phyloP scores from a whole-genome alignment of 2,113 vertebrate species.

The Polypterus senegalus region DNA sequence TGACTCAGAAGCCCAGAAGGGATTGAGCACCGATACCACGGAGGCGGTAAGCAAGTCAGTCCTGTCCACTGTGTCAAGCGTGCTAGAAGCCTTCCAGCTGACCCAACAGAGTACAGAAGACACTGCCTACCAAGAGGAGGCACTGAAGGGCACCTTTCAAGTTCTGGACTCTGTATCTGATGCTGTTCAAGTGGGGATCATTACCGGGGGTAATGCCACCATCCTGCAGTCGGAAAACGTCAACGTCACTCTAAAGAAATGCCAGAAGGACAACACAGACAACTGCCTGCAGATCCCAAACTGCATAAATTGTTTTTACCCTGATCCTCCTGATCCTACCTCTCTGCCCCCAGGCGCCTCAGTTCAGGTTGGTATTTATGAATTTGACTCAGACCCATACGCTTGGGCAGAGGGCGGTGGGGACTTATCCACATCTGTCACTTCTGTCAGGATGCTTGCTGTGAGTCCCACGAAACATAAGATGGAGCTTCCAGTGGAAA shows the following conservation, averaged over 20 bases:
- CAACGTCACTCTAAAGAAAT: slow-evolving; percentile 37
- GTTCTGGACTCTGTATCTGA: slow-evolving; percentile 27
- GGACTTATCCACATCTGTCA: slow-evolving; percentile 18
- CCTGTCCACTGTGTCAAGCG: no score
- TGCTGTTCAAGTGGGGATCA: slow-evolving; percentile 27
- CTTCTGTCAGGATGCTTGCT: slow-evolving; percentile 35
- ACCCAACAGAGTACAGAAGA: no score
- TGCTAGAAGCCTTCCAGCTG: no score
- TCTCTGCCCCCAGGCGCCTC: background rate
- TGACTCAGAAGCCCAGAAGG: no score
- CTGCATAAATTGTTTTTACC: slow-evolving; percentile 32
- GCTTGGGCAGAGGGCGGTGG: slow-evolving; percentile 31
- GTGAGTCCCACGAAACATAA: accelerated
- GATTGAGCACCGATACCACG: no score
- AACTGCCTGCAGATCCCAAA: background rate
- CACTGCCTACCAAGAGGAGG: background rate
- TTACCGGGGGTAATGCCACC: slow-evolving; percentile 36
- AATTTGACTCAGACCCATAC: slow-evolving; percentile 41
- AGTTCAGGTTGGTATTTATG: slow-evolving; percentile 32
- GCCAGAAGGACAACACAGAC: slow-evolving; percentile 14
- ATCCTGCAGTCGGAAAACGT: slow-evolving; percentile 22
- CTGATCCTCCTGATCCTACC: background rate
- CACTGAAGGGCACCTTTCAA: slow-evolving; percentile 18
- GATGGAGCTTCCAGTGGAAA: slow-evolving; percentile 17
- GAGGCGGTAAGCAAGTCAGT: no score